Percentiles rank a stretch among this genome's conserved stretches.
These are phyloP conservation scores for Tuberolachnus salignus DNA, from an alignment of 2,888 invertebrate genomes.

Conservation along the genomic window DNA sequence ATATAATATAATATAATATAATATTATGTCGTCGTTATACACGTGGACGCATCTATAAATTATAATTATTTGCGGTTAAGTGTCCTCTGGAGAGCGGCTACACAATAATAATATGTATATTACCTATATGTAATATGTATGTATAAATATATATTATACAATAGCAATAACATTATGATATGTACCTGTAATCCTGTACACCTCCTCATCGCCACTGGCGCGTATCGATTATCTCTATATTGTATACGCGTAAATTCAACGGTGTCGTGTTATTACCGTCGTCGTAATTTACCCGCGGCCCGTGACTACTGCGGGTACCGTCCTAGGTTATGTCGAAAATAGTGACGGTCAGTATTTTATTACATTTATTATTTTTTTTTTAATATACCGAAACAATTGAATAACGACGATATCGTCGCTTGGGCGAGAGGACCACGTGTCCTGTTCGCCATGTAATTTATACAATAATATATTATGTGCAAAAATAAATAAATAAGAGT, in stretches of 20 bases:
- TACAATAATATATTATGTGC: no score
- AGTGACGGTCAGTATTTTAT: constrained; percentile 12
- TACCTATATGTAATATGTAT: background rate
- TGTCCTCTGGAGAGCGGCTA: background rate
- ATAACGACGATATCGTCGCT: no score
- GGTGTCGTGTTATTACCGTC: background rate
- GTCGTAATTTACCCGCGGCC: no score
- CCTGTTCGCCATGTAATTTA: no score
- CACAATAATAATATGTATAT: background rate
- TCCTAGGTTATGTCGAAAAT: background rate
- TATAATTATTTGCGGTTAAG: constrained; percentile 5
- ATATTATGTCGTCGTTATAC: background rate
- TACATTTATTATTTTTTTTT: no score
- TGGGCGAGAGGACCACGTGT: no score
- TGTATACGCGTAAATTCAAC: background rate
- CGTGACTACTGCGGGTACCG: no score
- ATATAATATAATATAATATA: no score
- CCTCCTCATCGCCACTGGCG: background rate
- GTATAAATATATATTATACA: background rate
- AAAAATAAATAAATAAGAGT: no score
- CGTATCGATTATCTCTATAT: background rate
- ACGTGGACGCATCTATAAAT: background rate
- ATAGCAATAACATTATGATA: no score
- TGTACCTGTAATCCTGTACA: no score
- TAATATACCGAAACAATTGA: no score